A percentile compares a stretch with the other conserved stretches of the same genome.
Conservation (phyloP, 2,888 invertebrate genomes). For the Luperina nickerlii region DNA sequence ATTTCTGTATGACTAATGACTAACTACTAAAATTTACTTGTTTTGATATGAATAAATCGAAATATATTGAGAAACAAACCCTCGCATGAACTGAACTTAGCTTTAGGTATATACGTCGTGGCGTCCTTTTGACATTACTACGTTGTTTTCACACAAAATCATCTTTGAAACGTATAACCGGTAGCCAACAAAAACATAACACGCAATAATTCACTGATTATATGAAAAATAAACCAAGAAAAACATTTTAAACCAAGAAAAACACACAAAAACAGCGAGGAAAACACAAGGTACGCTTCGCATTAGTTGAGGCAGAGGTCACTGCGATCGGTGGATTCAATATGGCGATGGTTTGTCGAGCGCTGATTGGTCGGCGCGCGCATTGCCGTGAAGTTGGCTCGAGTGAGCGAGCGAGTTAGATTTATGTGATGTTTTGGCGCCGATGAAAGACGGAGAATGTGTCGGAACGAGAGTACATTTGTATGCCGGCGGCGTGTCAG, state of each 20-base stretch:
- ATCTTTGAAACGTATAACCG: constrained; percentile 63
- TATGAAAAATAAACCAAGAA: constrained; percentile 67
- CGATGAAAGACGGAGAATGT: constrained; percentile 88
- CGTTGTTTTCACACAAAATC: constrained; percentile 71
- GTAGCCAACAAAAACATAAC: constrained; percentile 64
- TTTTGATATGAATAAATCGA: constrained; percentile 34
- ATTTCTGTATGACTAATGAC: not conserved
- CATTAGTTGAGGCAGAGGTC: constrained; percentile 85
- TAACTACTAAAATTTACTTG: constrained; percentile 11
- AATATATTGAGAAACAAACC: constrained; percentile 67
- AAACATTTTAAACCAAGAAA: constrained; percentile 77
- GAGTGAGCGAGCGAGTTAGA: constrained; percentile 85
- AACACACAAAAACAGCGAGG: constrained; percentile 83
- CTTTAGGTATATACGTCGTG: constrained; percentile 73
- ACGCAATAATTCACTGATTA: constrained; percentile 78
- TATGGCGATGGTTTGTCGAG: constrained; percentile 86
- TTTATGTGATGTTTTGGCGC: constrained; percentile 88
- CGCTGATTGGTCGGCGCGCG: constrained; percentile 80
- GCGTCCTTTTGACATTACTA: constrained; percentile 77
- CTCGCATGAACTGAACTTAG: constrained; percentile 81
- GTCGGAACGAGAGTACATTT: constrained; percentile 86
- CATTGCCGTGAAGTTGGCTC: constrained; percentile 84
- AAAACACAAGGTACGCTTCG: constrained; percentile 80
- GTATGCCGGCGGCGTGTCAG: constrained; percentile 84
- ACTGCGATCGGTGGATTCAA: constrained; percentile 82